Base-by-base conservation (phyloP, 2,113 vertebrate species). In the Bagarius yarrelli region DNA sequence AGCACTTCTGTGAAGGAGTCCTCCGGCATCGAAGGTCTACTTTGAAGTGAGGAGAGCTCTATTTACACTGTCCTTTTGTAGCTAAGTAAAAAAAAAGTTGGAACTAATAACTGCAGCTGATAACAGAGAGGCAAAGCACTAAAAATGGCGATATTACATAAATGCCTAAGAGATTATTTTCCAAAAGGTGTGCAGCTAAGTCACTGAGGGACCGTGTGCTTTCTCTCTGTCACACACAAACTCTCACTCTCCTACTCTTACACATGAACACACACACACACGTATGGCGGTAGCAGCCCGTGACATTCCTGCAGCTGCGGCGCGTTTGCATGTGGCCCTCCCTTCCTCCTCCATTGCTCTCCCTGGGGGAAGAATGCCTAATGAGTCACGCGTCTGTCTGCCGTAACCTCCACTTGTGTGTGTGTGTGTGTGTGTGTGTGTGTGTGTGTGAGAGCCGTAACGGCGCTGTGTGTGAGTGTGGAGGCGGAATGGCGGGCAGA, bases 381-480 rank as follows among this genome's bases (percentile, higher is more conserved):
- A 94, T 93, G 92, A 94, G 92, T 93, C 93, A 94, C 92, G 91
- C 93, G 93, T 92, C 93, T 92, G 93, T 93, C 92, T 92, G 92
- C 91, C 90, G 91, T 93, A 93, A 92, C 92, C 92, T 92, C 91
- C 89, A 86, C 84, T 89, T 76, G 83, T 69, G 86, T 87, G 88
- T 88, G 84, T 86, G 87, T 88, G 83, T 85, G 87, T 88, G 85
- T 83, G 83, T 86, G 86, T 82, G 88, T 83, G 86, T 78, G 70
- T 32, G 70, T 79, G 80, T 88, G 83, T 87, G 82, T 85, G 82
- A 30, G 76, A 78, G 81, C 78, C 81, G 59, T 84, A 81, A 71
- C 71, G 82, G 50, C 13, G 84, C 78, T 80, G 72, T 67, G 78
- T 57, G 79, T 82, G 78, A 74, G 87, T 81, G 83, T 70, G 87